Conservation (phyloP, 1,140 invertebrate species). For the Zaprionus lachaisei region DNA sequence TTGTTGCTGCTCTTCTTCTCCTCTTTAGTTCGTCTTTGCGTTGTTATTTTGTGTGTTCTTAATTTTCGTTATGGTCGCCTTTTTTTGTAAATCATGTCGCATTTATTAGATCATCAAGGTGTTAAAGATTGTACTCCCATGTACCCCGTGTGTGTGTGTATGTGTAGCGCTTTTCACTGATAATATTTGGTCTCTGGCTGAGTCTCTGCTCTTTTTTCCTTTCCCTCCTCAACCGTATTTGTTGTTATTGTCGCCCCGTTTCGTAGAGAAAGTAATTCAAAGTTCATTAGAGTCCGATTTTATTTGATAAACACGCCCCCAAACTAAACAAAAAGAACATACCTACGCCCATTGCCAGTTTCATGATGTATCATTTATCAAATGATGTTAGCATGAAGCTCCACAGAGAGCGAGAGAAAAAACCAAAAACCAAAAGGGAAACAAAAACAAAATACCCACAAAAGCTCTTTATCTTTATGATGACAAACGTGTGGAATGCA, state of each 20-base stretch:
- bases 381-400: slow-evolving; percentile 2
- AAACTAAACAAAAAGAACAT: slow-evolving; percentile 12
- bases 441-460: background rate
- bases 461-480: slow-evolving; percentile 26
- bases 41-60: slow-evolving; percentile 50
- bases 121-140: slow-evolving; percentile 64
- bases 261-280: slow-evolving; percentile 56
- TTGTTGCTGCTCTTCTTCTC: slow-evolving; percentile 24
- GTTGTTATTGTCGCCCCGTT: background rate
- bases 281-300: slow-evolving; percentile 64
- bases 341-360: background rate
- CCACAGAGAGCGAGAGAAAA: background rate
- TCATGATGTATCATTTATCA: slow-evolving; percentile 29
- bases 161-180: slow-evolving; percentile 57
- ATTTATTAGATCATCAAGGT: slow-evolving; percentile 79
- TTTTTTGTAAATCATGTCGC: slow-evolving; percentile 76
- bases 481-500: slow-evolving; percentile 27
- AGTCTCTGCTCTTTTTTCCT: slow-evolving; percentile 44
- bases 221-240: slow-evolving; percentile 17
- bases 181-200: slow-evolving; percentile 55
- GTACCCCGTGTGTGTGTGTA: background rate
- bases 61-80: slow-evolving; percentile 45
- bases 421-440: slow-evolving; percentile 1
- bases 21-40: slow-evolving; percentile 4
- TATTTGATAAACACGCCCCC: slow-evolving; percentile 30